phyloP scores from a whole-genome alignment of 2,888 invertebrate genomes.

The Meliscaeva auricollis region DNA sequence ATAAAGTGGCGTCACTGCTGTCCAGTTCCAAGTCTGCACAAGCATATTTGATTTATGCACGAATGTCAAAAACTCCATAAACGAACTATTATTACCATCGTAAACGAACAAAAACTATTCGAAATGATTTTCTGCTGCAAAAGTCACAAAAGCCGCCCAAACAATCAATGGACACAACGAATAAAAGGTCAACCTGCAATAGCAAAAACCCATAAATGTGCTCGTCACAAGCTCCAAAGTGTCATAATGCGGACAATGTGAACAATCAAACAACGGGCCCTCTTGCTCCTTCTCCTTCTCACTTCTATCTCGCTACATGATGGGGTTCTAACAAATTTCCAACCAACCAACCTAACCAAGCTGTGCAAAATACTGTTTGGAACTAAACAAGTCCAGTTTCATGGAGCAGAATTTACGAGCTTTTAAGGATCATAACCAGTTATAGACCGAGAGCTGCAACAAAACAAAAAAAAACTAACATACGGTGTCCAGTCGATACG shows the following conservation, averaged over 20 bases:
- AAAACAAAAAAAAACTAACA: slow-evolving; percentile 7
- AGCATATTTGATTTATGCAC: slow-evolving; percentile 8
- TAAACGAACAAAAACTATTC: slow-evolving; percentile 34
- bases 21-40: not conserved
- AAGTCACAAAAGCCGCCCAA: slow-evolving; percentile 45
- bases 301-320: too few species aligned
- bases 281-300: too few species aligned
- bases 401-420: slow-evolving; percentile 51
- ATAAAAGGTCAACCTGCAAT: slow-evolving; percentile 42
- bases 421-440: slow-evolving; percentile 67
- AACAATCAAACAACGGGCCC: slow-evolving; percentile 36
- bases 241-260: slow-evolving; percentile 43
- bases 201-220: slow-evolving; percentile 32
- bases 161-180: slow-evolving; percentile 44
- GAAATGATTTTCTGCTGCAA: slow-evolving; percentile 20
- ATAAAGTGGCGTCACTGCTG: not conserved
- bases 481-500: slow-evolving; percentile 35
- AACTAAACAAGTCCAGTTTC: slow-evolving; percentile 48
- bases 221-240: slow-evolving; percentile 38
- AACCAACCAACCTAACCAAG: slow-evolving; percentile 20
- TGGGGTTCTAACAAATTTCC: slow-evolving; percentile 27
- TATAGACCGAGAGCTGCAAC: slow-evolving; percentile 17
- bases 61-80: slow-evolving; percentile 21
- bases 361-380: slow-evolving; percentile 43
- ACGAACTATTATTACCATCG: too few species aligned